Conservation (phyloP, 2,888 invertebrate genomes). For the Alitta virens region DNA sequence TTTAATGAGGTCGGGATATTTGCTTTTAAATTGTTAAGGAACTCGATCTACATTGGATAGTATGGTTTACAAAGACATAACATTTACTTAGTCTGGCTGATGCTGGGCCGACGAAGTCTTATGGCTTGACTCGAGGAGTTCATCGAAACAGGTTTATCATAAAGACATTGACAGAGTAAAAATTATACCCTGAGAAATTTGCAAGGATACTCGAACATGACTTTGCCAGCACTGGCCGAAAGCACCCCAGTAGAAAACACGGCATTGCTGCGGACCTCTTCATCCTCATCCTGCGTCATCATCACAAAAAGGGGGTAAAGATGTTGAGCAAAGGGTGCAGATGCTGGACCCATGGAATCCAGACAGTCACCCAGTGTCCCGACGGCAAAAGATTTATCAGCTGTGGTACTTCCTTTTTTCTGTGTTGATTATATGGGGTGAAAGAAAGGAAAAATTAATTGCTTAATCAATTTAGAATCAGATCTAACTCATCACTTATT, state of each 20-base stretch:
- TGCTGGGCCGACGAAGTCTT: too few relatives aligned
- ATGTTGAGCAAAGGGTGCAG: constrained; percentile 63
- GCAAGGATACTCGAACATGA: constrained; percentile 48
- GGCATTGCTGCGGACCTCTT: constrained; percentile 75
- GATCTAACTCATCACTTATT: too few relatives aligned
- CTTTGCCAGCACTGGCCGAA: constrained; percentile 64
- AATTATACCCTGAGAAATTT: too few relatives aligned
- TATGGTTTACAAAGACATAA: too few relatives aligned
- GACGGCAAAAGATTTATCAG: constrained; percentile 71
- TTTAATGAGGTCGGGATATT: constrained; percentile 68
- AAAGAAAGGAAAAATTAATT: constrained; percentile 29
- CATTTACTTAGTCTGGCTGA: too few relatives aligned
- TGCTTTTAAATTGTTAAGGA: constrained; percentile 45
- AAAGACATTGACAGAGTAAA: too few relatives aligned
- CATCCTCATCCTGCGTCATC: constrained; percentile 65
- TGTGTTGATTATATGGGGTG: too few relatives aligned
- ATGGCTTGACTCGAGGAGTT: too few relatives aligned
- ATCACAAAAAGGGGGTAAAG: constrained; percentile 67
- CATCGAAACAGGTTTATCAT: too few relatives aligned
- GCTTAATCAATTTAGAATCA: too few relatives aligned
- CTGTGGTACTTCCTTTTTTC: constrained; percentile 67
- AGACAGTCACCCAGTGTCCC: constrained; percentile 75
- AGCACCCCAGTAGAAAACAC: constrained; percentile 76
- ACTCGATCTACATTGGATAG: too few relatives aligned
- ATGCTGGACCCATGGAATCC: constrained; percentile 61